Evolutionary conservation across 2,797 vertebrate genomes (phyloP).

Genomic region (Micromesistius poutassou): DNA sequence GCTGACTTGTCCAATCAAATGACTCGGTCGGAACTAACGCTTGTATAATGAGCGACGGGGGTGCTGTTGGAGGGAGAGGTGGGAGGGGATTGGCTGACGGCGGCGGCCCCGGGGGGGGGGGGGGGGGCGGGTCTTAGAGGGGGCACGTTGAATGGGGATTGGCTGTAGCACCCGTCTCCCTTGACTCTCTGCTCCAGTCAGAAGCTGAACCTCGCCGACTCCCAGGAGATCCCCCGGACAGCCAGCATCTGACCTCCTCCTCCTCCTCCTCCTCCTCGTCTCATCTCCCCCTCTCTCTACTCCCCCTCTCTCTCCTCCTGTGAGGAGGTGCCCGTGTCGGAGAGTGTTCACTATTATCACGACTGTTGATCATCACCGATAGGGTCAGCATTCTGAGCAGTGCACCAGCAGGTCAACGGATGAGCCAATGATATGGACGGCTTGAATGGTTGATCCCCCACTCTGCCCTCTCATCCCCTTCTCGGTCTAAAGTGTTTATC

Average conservation of each 20-base stretch:
- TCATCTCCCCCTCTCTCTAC: neutral
- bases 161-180: slow-evolving; percentile 22
- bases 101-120: no score
- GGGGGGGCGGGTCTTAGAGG: no score
- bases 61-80: no score
- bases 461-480: neutral
- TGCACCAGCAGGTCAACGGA: neutral
- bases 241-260: slow-evolving; percentile 73
- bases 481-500: neutral
- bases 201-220: slow-evolving; percentile 92
- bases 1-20: no score
- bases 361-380: neutral
- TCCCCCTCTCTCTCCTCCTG: neutral
- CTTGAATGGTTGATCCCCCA: neutral
- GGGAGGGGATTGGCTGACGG: no score
- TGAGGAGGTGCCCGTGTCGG: neutral
- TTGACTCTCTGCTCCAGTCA: slow-evolving; percentile 75
- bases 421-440: neutral
- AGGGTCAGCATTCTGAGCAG: neutral
- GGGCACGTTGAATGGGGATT: no score
- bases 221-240: slow-evolving; percentile 84
- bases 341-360: neutral
- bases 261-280: neutral
- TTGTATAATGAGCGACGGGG: no score
- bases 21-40: no score